These are phyloP conservation scores for Arbacia lixula DNA, from an alignment of 53 echinoderm and acorn worm species.

Conservation along the genomic window DNA sequence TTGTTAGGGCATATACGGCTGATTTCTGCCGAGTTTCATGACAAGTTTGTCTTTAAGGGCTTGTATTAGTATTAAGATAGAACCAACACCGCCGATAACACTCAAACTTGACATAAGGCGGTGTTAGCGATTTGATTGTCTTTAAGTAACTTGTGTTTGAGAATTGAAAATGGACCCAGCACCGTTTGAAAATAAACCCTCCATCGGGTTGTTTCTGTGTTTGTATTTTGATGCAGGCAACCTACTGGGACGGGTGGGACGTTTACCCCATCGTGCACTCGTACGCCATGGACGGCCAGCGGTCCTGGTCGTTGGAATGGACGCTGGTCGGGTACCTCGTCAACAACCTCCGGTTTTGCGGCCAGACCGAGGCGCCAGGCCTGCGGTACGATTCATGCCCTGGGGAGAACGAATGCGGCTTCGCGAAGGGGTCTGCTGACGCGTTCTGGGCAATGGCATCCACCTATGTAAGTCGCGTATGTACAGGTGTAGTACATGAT, in stretches of 20 bases:
- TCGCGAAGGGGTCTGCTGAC: constrained; percentile 52
- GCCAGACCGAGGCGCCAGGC: constrained; percentile 30
- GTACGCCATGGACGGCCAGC: constrained; percentile 70
- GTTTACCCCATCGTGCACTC: constrained; percentile 72
- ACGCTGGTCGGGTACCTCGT: constrained; percentile 76
- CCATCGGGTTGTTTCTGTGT: no score
- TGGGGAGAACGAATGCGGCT: constrained; percentile 55
- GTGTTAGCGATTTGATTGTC: no score
- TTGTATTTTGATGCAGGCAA: constrained; percentile 51
- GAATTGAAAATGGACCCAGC: no score
- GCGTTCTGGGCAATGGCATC: constrained; percentile 77
- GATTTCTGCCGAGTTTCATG: no score
- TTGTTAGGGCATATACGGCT: no score
- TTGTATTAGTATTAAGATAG: no score
- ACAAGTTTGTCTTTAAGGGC: no score
- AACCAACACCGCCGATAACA: no score
- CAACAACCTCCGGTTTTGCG: constrained; percentile 69
- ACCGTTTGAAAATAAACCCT: no score
- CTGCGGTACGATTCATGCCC: constrained; percentile 56
- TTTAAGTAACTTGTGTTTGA: no score
- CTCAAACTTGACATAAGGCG: no score
- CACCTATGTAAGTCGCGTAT: constrained; percentile 51
- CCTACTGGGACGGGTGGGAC: constrained; percentile 88
- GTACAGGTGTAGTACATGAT: no score
- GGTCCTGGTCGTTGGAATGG: constrained; percentile 69